These are phyloP conservation scores for Cylas formicarius DNA, from an alignment of 1,140 invertebrate genomes.

Conservation along the genomic window DNA sequence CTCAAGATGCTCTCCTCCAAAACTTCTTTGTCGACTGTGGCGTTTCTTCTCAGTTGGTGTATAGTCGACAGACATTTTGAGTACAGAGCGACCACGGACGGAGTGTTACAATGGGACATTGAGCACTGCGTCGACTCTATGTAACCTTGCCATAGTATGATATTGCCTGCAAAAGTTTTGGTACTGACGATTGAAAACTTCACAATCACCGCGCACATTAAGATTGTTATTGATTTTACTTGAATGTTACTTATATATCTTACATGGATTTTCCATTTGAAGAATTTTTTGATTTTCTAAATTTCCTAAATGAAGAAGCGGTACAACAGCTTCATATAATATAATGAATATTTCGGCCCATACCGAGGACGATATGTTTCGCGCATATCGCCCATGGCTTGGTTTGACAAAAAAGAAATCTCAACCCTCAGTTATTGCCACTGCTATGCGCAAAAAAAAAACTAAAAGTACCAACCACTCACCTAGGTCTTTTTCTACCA, in stretches of 20 bases:
- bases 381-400: no score
- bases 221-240: no score
- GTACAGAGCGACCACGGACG: slow-evolving; percentile 50
- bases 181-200: no score
- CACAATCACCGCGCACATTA: no score
- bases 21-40: slow-evolving; percentile 30
- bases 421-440: neutral
- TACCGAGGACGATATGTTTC: no score
- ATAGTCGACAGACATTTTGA: slow-evolving; percentile 49
- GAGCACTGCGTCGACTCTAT: slow-evolving; percentile 52
- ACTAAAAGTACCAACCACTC: slow-evolving; percentile 20
- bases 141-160: slow-evolving; percentile 51
- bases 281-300: no score
- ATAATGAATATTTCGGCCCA: no score
- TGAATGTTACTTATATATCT: no score
- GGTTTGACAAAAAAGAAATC: neutral
- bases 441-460: neutral
- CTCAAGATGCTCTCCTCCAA: slow-evolving; percentile 44
- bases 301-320: no score
- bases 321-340: no score
- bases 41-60: slow-evolving; percentile 41
- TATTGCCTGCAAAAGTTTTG: slow-evolving; percentile 35
- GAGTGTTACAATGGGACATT: slow-evolving; percentile 53
- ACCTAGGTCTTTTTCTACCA: slow-evolving; percentile 47
- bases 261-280: no score